Base-by-base conservation (phyloP, 2,797 vertebrate species). In the Hafferia zeledoni region DNA sequence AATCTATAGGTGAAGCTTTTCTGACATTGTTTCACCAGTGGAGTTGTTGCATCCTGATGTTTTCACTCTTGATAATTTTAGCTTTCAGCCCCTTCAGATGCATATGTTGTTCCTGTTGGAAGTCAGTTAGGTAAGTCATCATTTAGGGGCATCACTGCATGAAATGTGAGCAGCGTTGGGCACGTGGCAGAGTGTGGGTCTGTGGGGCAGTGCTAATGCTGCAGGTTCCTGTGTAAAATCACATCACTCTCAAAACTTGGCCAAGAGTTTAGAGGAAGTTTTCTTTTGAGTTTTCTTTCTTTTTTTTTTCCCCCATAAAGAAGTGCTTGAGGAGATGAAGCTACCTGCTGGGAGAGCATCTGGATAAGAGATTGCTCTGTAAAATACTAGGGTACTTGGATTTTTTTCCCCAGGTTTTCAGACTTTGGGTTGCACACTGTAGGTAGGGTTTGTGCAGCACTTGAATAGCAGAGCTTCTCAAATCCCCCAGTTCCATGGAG, bases 91-190 rank as follows among this genome's bases (percentile, higher is more conserved):
- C 19, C 16, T 74, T 39, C 39, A 71, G 33, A 31, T 44, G 11
- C 63, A 14, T 11, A 1, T 4, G 15, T 19, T 52, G 24, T 11
- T 86, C 20, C 39, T 20, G 17, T 11, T 77, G 68, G 84, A 64
- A 70, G 46, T 31, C 28, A 35, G 1, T 27, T 4, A 57, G 9
- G 5, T 3, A 6, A 13, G 13, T 16, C 70, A 43, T 31, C 2
- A 1, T 53, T 85, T 23, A 74, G 64, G 53, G 70, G 22, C 24
- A 31, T 41, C 6, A 3, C 24, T 7, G 3, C 5, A 0, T 0
- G 0, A 14, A 23, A 39, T 2, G 0, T 27, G 35, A 24, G 10
- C 2, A 1, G 17, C 2, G 0, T 0, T 18, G 39, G 28, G 19
- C 1, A 2, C 1, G 0, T 33, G 37, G 17, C 23, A 23, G 47